Percentiles rank a stretch among this genome's conserved stretches.
Evolutionary conservation across 2,797 vertebrate genomes (phyloP).

Genomic region (Acanthurus leucopareius): DNA sequence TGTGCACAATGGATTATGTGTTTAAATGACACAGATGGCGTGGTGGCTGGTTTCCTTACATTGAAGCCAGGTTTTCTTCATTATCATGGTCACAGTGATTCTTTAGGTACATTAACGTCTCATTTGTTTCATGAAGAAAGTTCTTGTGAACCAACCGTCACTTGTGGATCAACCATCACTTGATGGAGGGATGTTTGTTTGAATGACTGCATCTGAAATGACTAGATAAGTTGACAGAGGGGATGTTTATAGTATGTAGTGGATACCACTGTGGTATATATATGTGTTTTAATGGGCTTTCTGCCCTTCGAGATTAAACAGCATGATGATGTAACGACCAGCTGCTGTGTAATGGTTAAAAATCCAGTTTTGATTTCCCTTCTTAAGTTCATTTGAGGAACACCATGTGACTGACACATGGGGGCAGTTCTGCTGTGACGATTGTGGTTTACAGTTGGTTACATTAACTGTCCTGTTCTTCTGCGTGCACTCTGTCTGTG

Average conservation of each 20-base stretch:
- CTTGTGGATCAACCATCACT: not conserved
- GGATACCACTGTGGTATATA: too few species aligned
- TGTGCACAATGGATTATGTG: not conserved
- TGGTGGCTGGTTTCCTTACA: too few species aligned
- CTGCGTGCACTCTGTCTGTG: constrained; percentile 57
- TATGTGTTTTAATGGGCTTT: not conserved
- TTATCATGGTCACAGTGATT: not conserved
- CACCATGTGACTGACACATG: not conserved
- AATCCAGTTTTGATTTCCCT: too few species aligned
- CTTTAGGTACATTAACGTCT: not conserved
- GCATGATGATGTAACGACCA: not conserved
- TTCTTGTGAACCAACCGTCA: not conserved
- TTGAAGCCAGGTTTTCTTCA: too few species aligned
- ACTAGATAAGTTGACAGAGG: not conserved
- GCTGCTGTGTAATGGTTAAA: too few species aligned
- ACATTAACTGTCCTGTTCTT: constrained; percentile 48
- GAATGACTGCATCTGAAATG: not conserved
- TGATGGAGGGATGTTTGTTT: not conserved
- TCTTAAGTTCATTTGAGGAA: too few species aligned
- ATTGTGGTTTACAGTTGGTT: constrained; percentile 51
- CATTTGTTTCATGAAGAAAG: not conserved
- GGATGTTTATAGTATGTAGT: not conserved
- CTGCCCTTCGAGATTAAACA: not conserved
- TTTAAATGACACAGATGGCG: not conserved
- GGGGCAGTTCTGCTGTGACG: constrained; percentile 17